Percentiles rank a stretch among this genome's conserved stretches.
Conservation (phyloP, 1,140 invertebrate species). For the Artemia franciscana region DNA sequence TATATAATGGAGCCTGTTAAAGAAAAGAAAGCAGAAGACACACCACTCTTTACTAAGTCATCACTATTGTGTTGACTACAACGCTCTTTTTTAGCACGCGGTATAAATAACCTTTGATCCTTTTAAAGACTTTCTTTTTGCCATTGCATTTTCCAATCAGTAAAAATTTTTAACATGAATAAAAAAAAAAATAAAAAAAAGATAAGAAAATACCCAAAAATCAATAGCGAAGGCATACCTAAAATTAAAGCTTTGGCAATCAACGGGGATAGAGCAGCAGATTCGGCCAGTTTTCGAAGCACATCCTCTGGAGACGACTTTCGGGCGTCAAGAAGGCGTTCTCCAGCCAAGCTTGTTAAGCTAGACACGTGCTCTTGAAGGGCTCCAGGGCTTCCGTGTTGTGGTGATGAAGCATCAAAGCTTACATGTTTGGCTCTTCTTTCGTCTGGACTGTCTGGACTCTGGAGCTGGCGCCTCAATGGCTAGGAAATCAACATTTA, state of each 20-base stretch:
- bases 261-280: slow-evolving; percentile 14
- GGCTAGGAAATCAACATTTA: slow-evolving; percentile 5
- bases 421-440: slow-evolving; percentile 50
- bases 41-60: no score
- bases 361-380: slow-evolving; percentile 6
- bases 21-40: no score
- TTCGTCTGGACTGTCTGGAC: slow-evolving; percentile 14
- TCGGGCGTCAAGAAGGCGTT: slow-evolving; percentile 37
- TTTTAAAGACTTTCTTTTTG: no score
- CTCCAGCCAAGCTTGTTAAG: slow-evolving; percentile 17
- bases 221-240: slow-evolving; percentile 11
- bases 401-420: slow-evolving; percentile 32
- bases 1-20: no score
- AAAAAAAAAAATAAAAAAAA: no score
- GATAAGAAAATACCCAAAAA: no score
- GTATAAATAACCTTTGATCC: no score
- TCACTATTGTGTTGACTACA: no score
- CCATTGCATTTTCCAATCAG: no score
- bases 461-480: background rate
- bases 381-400: slow-evolving; percentile 8
- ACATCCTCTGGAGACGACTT: slow-evolving; percentile 23
- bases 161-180: no score
- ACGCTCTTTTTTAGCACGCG: no score
- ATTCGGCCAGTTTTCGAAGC: background rate
- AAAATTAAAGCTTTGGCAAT: slow-evolving; percentile 16